Percentiles rank a stretch among this genome's conserved stretches.
phyloP scores from a whole-genome alignment of 92 coral and sea anemone genomes.

The Bergia sp. region DNA sequence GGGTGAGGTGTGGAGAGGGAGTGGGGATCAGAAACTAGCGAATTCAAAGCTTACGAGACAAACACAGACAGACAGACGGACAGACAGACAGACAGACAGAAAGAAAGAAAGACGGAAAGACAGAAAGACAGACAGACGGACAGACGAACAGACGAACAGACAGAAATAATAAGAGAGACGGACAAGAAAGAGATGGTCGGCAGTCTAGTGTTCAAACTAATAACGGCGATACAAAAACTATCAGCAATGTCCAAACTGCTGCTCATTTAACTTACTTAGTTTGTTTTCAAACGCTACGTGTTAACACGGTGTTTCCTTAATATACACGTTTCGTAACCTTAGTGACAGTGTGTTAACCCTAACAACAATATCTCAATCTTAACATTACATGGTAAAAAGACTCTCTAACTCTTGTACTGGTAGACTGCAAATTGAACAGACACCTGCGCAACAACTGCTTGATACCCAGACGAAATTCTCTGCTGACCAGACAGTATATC shows the following conservation, averaged over 20 bases:
- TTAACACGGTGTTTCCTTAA: not conserved
- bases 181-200: too few relatives aligned
- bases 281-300: not conserved
- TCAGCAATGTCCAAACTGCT: too few relatives aligned
- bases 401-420: not conserved
- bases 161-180: too few relatives aligned
- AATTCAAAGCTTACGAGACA: not conserved
- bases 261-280: too few relatives aligned
- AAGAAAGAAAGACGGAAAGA: too few relatives aligned
- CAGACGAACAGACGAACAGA: too few relatives aligned
- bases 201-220: too few relatives aligned
- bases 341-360: not conserved
- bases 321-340: not conserved
- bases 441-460: not conserved
- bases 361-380: not conserved
- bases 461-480: slow-evolving; percentile 37
- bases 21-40: not conserved
- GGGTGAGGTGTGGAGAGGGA: not conserved
- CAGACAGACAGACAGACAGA: too few relatives aligned
- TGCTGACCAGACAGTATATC: slow-evolving; percentile 33
- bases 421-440: not conserved
- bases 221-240: too few relatives aligned
- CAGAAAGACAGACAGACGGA: too few relatives aligned
- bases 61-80: too few relatives aligned
- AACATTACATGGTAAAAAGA: not conserved